A percentile compares a stretch with the other conserved stretches of the same genome.
phyloP scores from a whole-genome alignment of 2,113 vertebrate species.

The Megaleporinus macrocephalus region DNA sequence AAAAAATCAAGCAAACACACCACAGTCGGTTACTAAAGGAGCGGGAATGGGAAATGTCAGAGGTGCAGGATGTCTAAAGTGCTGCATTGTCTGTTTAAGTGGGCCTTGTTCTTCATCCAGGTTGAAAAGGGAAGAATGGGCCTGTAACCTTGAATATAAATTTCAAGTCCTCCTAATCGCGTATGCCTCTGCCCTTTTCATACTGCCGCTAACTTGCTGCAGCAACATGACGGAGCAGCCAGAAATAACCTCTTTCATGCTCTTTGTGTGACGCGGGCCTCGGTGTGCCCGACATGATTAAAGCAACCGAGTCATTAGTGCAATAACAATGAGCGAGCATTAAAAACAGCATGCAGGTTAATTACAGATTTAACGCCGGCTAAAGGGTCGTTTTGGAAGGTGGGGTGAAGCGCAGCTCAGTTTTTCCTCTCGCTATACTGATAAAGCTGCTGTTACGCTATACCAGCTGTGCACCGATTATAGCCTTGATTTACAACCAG shows the following conservation, averaged over 20 bases:
- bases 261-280: constrained; percentile 1
- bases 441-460: background rate
- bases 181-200: constrained; percentile 43
- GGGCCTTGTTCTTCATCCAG: background rate
- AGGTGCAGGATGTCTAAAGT: constrained; percentile 1
- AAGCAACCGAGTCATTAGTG: constrained; percentile 26
- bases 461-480: background rate
- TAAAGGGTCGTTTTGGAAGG: constrained; percentile 27
- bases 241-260: constrained; percentile 19
- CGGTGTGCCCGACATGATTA: constrained; percentile 26
- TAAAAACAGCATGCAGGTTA: constrained; percentile 47
- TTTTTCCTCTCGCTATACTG: constrained; percentile 34
- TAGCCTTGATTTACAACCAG: too few relatives aligned
- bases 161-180: constrained; percentile 12
- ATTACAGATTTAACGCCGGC: constrained; percentile 46
- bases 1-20: background rate
- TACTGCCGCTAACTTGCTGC: constrained; percentile 31
- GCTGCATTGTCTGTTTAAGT: constrained; percentile 14
- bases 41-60: constrained; percentile 25
- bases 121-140: constrained; percentile 18
- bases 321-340: constrained; percentile 37
- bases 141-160: constrained; percentile 33
- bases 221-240: constrained; percentile 29
- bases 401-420: constrained; percentile 23
- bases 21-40: constrained; percentile 4